Conservation (phyloP, 53 echinoderm and acorn worm species). For the Hippasteria phrygiana region DNA sequence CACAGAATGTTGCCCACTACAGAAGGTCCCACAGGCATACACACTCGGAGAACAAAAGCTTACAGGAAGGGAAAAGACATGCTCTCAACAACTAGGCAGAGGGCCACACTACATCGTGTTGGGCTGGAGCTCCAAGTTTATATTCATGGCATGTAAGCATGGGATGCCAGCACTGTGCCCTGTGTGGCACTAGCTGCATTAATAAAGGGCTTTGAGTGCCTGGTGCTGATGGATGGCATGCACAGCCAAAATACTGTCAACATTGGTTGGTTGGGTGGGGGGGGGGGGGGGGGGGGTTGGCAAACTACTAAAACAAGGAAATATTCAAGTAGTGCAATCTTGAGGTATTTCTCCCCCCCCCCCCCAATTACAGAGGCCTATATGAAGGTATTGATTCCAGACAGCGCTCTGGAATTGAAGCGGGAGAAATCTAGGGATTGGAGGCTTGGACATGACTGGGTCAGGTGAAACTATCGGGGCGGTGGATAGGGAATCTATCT, state of each 20-base stretch:
- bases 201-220: constrained; percentile 62
- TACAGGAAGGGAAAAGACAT: background rate
- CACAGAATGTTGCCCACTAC: constrained; percentile 6
- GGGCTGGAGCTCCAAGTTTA: constrained; percentile 46
- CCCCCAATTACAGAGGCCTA: background rate
- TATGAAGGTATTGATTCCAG: constrained; percentile 11
- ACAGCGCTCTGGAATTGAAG: background rate
- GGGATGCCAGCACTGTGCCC: constrained; percentile 54
- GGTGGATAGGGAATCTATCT: constrained; percentile 6
- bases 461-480: constrained; percentile 10
- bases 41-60: constrained; percentile 12
- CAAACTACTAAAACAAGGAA: background rate
- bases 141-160: constrained; percentile 55
- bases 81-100: constrained; percentile 29
- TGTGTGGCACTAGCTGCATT: constrained; percentile 54
- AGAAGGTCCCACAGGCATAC: constrained; percentile 29
- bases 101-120: constrained; percentile 48
- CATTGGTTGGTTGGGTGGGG: constrained; percentile 16
- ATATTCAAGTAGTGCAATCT: constrained; percentile 20
- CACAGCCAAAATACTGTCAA: constrained; percentile 66
- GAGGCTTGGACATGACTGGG: constrained; percentile 3
- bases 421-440: constrained; percentile 29
- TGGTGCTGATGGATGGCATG: constrained; percentile 59
- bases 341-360: background rate
- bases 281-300: background rate